These are phyloP conservation scores for Galerucella pusilla DNA, from an alignment of 2,888 invertebrate genomes.

Conservation along the genomic window DNA sequence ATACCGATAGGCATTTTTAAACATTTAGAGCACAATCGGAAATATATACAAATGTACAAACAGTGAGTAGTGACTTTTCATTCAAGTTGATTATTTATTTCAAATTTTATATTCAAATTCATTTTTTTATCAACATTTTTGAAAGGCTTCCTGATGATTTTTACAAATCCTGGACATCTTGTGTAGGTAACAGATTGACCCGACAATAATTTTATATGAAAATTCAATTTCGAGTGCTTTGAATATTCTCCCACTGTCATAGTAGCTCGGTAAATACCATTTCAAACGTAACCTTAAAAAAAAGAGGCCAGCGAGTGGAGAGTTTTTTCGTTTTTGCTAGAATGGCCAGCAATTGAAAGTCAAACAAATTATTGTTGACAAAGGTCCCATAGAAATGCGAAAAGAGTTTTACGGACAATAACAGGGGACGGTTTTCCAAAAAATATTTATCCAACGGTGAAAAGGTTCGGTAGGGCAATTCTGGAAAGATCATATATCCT, in stretches of 20 bases:
- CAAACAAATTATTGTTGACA: constrained; percentile 17
- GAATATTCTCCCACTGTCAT: too few relatives aligned
- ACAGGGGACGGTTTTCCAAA: not conserved
- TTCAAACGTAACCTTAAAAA: not conserved
- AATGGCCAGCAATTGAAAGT: constrained; percentile 4
- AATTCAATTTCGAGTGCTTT: too few relatives aligned
- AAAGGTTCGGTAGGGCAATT: not conserved
- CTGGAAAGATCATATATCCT: not conserved
- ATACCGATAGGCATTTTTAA: not conserved
- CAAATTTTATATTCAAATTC: too few relatives aligned
- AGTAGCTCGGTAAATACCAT: too few relatives aligned
- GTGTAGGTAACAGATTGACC: too few relatives aligned
- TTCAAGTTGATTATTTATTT: too few relatives aligned
- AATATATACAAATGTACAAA: too few relatives aligned
- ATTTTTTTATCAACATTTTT: too few relatives aligned
- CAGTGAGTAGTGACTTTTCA: too few relatives aligned
- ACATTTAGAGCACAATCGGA: not conserved
- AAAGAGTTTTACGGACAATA: constrained; percentile 10
- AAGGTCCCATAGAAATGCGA: constrained; percentile 12
- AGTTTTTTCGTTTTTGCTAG: constrained; percentile 4
- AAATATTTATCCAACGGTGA: constrained; percentile 6
- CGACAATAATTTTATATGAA: too few relatives aligned
- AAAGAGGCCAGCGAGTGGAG: not conserved
- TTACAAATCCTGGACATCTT: too few relatives aligned
- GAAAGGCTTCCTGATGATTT: too few relatives aligned